Conservation (phyloP, 2,113 vertebrate genomes). For the Colossoma macropomum region DNA sequence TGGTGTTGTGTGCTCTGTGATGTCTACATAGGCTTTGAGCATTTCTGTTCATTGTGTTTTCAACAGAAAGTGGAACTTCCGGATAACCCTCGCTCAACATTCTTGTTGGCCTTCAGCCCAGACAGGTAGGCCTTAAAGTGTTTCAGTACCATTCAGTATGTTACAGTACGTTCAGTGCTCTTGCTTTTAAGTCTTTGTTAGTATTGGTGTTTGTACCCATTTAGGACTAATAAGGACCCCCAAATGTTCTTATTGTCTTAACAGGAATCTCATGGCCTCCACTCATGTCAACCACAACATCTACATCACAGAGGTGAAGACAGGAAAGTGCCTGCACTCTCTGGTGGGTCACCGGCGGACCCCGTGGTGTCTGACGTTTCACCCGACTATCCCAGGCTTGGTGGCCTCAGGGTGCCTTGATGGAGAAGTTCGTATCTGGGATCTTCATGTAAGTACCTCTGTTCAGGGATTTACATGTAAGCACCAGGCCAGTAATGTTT, state of each 20-base stretch:
- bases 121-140: slow-evolving; percentile 84
- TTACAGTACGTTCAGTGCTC: no score
- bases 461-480: background rate
- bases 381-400: slow-evolving; percentile 96
- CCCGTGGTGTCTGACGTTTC: slow-evolving; percentile 98
- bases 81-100: slow-evolving; percentile 98
- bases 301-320: slow-evolving; percentile 99
- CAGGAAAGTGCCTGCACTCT: slow-evolving; percentile 96
- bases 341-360: slow-evolving; percentile 96
- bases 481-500: background rate
- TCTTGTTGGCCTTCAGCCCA: slow-evolving; percentile 98
- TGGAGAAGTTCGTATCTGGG: slow-evolving; percentile 98
- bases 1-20: background rate
- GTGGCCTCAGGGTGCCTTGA: slow-evolving; percentile 98
- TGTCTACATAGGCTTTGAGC: background rate
- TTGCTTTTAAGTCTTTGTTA: background rate
- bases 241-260: slow-evolving; percentile 21
- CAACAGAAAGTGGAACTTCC: slow-evolving; percentile 97
- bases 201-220: background rate
- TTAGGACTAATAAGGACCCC: background rate
- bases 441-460: slow-evolving; percentile 90
- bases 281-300: slow-evolving; percentile 99
- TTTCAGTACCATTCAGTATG: background rate
- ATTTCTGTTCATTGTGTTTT: slow-evolving; percentile 67
- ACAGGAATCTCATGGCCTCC: slow-evolving; percentile 95